Evolutionary conservation across 2,113 vertebrate species (phyloP), one percentile per base, ranked within the genome.

Genomic region (Brachypodius melanocephalos): DNA sequence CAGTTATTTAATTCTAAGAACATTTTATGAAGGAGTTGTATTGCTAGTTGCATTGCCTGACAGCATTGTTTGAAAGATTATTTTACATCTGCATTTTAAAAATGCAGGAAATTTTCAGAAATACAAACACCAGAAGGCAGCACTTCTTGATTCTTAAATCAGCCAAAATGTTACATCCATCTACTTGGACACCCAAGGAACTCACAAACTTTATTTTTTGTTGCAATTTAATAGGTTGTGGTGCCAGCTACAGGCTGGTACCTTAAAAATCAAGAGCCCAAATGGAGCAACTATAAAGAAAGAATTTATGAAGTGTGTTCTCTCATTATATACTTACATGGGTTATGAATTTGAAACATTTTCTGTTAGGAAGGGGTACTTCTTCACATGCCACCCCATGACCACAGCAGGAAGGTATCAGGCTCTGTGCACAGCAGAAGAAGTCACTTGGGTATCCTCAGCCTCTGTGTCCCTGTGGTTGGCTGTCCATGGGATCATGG

Each of bases 401-500:
- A 14, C 5, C 34, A n/a, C 38, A 31, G 17, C 14, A n/a, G 25
- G 14, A 71, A 28, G 43, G 5, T 42, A n/a, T 15, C 6, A 8
- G 10, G 4, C 36, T 59, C 26, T 88, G 26, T 22, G 9, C 40
- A 20, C 17, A 63, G 31, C 45, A 82, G 29, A 10, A 67, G 12
- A 38, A 95, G 40, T 26, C 29, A 14, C 22, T 38, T 0, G 0
- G 12, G 7, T 17, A 15, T 36, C 46, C 49, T 85, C 54, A 29
- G 16, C 20, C 26, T 65, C 76, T n/a, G 0, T 10, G 17, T 62
- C 26, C 57, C 38, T 69, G n/a, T 38, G n/a, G 28, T 11, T 32
- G 1, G 7, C 51, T 22, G 12, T 57, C 36, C 22, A 22, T 0
- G 2, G 25, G 25, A 57, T 59, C 72, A 28, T 0, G 2, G 26